Base-by-base conservation (phyloP, 2,888 invertebrate species). In the Xylota sylvarum region DNA sequence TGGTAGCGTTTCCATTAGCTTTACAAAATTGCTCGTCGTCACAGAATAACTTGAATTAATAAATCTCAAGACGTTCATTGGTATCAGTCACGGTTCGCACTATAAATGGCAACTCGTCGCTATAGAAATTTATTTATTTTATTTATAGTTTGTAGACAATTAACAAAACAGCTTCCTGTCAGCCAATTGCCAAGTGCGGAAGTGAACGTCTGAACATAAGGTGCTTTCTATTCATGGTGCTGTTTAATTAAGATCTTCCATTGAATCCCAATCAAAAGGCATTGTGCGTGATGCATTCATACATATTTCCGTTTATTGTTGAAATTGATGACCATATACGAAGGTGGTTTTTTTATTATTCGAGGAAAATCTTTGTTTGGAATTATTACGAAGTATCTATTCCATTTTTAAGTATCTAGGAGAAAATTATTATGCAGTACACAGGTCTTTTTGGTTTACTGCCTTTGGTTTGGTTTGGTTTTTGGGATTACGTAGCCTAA, bases 111-210 rank as follows among this genome's bases (percentile, higher is more conserved):
- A 1, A 64, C 6, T 35, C 64, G 12, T 40, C 17, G 14, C 43
- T 55, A 10, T 32, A 32, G 30, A 52, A 43, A 64, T 73, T 73
- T 73, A 50, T 62, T 62, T 52, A 5, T 30, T 40, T 40, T 32
- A 43, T 14, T 74, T 32, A 23, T 14, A 27, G 9, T 27, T 37
- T 40, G 40, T 9, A 27, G 40, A 12, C 40, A 40, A 55, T 40
- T 69, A 60, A 74, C 40, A 55, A 64, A 62, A 40, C 23, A 23
- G 52, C 73, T 73, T 73, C 73, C 73, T 73, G 37, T 40, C 55
- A 40, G 5, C 32, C 19, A 56, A 56, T 7, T 27, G 6, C 52
- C 60, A 52, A 43, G 17, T 52, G 52, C 64, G 74, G 74, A 74
- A 74, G 74, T 64, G 19, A 55, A 5, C 35, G 10, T 23, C 17